Base-by-base conservation (phyloP, 2,888 invertebrate genomes). In the Microplitis manilae region DNA sequence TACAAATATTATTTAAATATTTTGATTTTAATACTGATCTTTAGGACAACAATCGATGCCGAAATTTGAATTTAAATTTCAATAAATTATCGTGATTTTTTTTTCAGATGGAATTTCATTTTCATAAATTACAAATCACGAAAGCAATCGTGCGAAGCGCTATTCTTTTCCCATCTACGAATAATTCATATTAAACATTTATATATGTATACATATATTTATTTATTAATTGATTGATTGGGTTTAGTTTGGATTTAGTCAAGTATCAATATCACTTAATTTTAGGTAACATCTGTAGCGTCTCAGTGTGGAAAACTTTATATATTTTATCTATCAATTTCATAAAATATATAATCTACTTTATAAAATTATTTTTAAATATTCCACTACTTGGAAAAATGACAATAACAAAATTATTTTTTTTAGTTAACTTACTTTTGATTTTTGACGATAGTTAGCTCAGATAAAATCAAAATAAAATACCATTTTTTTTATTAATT, bases 211-310 rank as follows among this genome's bases (percentile, higher is more conserved):
- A 39, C 20, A 15, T 60, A 39, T 62, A 39, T 62, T 59, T 40
- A 65, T 50, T 59, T n/a, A 17, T 62, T 62, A 20, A 15, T 73
- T 67, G 30, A 39, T 71, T 71, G n/a, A 50, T 38, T 62, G n/a
- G n/a, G 6, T 65, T 75, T 15, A 50, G 30, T 62, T 5, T 30
- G 68, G 30, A 75, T 75, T 78, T 75, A 73, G 30, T 72, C 40
- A 62, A 30, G 30, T 30, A 30, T 30, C 30, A 30, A 30, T 78
- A 74, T 41, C 41, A 50, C 50, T 50, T 50, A 50, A 50, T 50
- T 50, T 50, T 50, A 76, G 79, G 69, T 78, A 79, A 79, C 75
- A 73, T 73, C 68, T 77, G 77, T 77, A 77, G 73, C 77, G 73
- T 77, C 73, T 77, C 72, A 65, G 61, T 71, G 39, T 65, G 15